Percentiles rank a stretch among this genome's conserved stretches.
Conservation (phyloP, 2,113 vertebrate genomes). For the Rhinolophus ferrumequinum region DNA sequence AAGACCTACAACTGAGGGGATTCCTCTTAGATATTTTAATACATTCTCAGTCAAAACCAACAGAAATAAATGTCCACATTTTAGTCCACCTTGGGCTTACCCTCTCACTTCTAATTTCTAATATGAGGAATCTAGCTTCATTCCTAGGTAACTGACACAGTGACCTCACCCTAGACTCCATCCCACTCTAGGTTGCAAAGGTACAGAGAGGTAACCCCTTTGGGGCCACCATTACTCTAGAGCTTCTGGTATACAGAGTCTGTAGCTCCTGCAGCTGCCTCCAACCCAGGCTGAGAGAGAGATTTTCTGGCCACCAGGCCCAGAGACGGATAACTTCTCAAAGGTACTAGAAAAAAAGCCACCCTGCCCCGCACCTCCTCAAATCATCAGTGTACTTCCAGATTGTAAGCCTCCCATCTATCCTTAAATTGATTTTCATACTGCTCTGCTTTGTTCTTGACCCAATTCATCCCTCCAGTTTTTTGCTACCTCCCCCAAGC, state of each 20-base stretch:
- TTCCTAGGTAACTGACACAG: background rate
- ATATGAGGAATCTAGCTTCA: background rate
- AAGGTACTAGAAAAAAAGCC: background rate
- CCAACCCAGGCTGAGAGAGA: background rate
- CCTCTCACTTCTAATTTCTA: background rate
- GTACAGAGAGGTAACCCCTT: background rate
- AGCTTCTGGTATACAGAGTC: background rate
- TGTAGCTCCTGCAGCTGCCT: background rate
- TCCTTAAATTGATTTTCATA: background rate
- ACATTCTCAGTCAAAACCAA: conserved; percentile 13
- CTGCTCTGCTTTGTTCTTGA: conserved; percentile 11
- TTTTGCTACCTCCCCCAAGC: background rate
- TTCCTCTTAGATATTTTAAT: conserved; percentile 28
- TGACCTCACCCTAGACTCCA: background rate
- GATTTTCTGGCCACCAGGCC: background rate
- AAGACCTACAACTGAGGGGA: background rate
- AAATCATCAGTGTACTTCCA: background rate
- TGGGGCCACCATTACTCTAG: background rate
- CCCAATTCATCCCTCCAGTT: background rate
- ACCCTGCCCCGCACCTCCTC: background rate
- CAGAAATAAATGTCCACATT: conserved; percentile 16
- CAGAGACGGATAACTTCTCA: background rate
- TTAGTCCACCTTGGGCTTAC: background rate
- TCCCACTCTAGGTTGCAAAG: background rate
- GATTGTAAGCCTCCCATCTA: background rate